phyloP scores from a whole-genome alignment of 2,888 invertebrate species.

The Tachina grossa region DNA sequence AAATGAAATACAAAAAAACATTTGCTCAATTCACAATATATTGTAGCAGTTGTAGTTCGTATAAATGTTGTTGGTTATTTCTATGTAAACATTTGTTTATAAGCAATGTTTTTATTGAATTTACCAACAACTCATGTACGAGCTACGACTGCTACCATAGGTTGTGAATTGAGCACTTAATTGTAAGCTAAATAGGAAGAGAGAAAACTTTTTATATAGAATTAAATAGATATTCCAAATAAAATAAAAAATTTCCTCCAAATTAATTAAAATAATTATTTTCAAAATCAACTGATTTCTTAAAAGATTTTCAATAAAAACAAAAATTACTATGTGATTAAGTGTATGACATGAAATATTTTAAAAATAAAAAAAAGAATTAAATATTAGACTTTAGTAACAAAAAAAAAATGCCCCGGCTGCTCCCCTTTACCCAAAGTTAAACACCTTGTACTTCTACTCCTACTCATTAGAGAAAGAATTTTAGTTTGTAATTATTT shows the following conservation, averaged over 20 bases:
- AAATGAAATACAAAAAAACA: background rate
- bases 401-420: slow-evolving; percentile 2
- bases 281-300: slow-evolving; percentile 17
- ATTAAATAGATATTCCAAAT: slow-evolving; percentile 52
- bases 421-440: background rate
- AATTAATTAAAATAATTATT: slow-evolving; percentile 31
- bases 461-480: background rate
- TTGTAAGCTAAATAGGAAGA: slow-evolving; percentile 25
- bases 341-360: slow-evolving; percentile 55
- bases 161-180: too few relatives aligned
- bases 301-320: background rate
- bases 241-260: slow-evolving; percentile 23
- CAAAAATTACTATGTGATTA: slow-evolving; percentile 64
- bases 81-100: too few relatives aligned
- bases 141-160: too few relatives aligned
- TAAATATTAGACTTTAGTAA: slow-evolving; percentile 72
- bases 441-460: slow-evolving; percentile 22
- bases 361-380: slow-evolving; percentile 73
- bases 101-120: too few relatives aligned
- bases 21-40: too few relatives aligned
- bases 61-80: too few relatives aligned
- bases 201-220: slow-evolving; percentile 44
- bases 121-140: too few relatives aligned
- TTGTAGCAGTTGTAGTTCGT: too few relatives aligned
- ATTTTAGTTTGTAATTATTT: slow-evolving; percentile 22